Conservation (phyloP, 1,140 invertebrate genomes). For the Tetragonula clypearis region DNA sequence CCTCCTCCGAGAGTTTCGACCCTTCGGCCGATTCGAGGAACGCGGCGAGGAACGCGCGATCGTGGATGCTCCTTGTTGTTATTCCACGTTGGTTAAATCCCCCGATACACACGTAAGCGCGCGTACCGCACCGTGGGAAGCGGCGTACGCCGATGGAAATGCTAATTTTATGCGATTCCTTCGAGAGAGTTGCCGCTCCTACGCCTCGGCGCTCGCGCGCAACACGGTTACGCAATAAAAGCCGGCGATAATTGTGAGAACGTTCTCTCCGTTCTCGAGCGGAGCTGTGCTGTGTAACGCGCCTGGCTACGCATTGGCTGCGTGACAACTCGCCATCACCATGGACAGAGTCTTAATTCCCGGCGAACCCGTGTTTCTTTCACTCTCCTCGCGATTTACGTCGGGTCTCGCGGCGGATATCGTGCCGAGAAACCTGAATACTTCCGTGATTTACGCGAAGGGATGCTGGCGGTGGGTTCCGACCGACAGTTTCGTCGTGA, state of each 20-base stretch:
- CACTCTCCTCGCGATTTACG: conserved; percentile 8
- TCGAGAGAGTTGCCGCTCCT: conserved; percentile 7
- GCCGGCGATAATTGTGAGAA: conserved; percentile 61
- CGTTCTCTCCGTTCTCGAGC: conserved; percentile 23
- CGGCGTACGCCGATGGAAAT: conserved; percentile 58
- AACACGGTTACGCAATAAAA: conserved; percentile 64
- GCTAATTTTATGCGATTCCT: conserved; percentile 71
- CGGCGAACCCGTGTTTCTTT: background rate
- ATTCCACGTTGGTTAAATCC: conserved; percentile 58
- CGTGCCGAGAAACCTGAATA: background rate
- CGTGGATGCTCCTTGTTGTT: conserved; percentile 65
- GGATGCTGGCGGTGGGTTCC: too few species aligned
- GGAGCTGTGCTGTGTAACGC: conserved; percentile 1
- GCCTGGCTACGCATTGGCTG: conserved; percentile 27
- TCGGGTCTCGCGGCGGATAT: background rate
- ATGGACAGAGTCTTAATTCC: conserved; percentile 38
- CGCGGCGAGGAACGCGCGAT: conserved; percentile 14
- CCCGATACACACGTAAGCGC: conserved; percentile 28
- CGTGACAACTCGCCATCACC: conserved; percentile 43
- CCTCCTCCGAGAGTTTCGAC: background rate
- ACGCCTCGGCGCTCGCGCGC: conserved; percentile 10
- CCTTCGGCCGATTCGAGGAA: conserved; percentile 24
- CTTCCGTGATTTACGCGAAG: conserved; percentile 3
- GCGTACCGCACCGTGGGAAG: conserved; percentile 61
- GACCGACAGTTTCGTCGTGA: background rate